Evolutionary conservation across 2,113 vertebrate genomes (phyloP), one percentile per base, ranked within the genome.

Genomic region (Salvelinus alpinus): DNA sequence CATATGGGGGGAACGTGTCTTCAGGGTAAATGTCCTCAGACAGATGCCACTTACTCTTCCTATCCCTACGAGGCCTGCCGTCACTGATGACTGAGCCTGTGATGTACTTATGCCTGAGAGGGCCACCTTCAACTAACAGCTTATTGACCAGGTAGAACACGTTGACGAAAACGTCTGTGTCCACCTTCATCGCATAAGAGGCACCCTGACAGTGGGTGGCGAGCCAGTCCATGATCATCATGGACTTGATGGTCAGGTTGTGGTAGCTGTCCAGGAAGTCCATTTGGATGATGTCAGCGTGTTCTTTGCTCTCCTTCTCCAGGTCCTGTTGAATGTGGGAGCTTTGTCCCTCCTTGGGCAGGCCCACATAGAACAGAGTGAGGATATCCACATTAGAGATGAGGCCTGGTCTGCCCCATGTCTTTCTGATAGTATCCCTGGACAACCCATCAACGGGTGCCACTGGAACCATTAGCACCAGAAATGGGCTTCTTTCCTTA

Each of bases 211-310:
- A 97, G 82, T 88, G 74, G 2, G 29, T 82, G 0, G 76, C 79
- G n/a, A 95, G 70, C 96, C 95, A 96, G 76, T 92, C 87, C 88
- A 97, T 81, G 1, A 95, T 95, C 95, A 96, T 94, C 74, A 96
- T n/a, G 1, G 93, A 95, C 82, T 96, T 95, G 29, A 95, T 31
- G 0, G 94, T 95, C 27, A 95, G 87, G 78, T 95, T 95, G 57
- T 87, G 77, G 84, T 97, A 96, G 16, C 77, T 94, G 80, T 97
- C 95, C 31, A 86, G 0, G 69, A 97, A 97, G 11, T 94, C 81
- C 76, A 95, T 92, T 83, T 96, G 95, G 20, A 97, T 66, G 0
- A 96, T 84, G 29, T 96, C 96, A 0, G 14, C 59, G 59, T 94
- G 68, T 0, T 16, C 51, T 0, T 2, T 0, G 8, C 84, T 93